A percentile compares a stretch with the other conserved stretches of the same genome.
Conservation (phyloP, 2,888 invertebrate species). For the Noctuana brunneofusca region DNA sequence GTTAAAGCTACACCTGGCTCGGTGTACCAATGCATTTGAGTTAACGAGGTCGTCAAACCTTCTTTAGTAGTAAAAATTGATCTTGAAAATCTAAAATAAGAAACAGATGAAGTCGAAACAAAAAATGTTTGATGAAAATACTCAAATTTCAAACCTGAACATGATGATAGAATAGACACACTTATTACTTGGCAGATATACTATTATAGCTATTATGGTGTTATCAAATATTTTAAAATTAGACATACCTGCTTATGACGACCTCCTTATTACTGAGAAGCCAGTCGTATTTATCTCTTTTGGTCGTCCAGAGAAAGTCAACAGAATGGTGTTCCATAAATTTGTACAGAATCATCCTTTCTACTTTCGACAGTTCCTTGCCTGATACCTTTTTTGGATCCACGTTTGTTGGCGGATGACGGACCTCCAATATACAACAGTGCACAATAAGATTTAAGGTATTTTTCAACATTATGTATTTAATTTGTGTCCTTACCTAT, state of each 20-base stretch:
- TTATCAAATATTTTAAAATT: background rate
- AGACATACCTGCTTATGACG: constrained; percentile 73
- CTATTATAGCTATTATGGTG: background rate
- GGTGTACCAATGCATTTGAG: constrained; percentile 93
- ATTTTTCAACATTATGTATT: background rate
- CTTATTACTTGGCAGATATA: background rate
- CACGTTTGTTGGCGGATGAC: constrained; percentile 63
- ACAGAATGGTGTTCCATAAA: constrained; percentile 91
- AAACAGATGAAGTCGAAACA: background rate
- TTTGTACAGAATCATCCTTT: constrained; percentile 87
- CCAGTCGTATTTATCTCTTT: constrained; percentile 91
- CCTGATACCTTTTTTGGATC: constrained; percentile 72
- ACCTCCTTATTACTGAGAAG: constrained; percentile 81
- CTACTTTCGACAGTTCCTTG: constrained; percentile 84
- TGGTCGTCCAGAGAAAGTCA: constrained; percentile 95
- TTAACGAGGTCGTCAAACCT: constrained; percentile 89
- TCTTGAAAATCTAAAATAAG: constrained; percentile 88
- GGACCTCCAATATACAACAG: constrained; percentile 52
- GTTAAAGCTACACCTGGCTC: constrained; percentile 91
- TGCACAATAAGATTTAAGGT: constrained; percentile 10
- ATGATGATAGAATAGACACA: background rate
- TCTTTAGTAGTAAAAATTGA: constrained; percentile 97
- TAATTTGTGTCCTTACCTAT: background rate
- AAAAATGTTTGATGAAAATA: background rate
- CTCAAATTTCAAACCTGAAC: background rate